Percentiles rank a stretch among this genome's conserved stretches.
phyloP scores from a whole-genome alignment of 2,113 vertebrate species.

The Clarias batrachus region DNA sequence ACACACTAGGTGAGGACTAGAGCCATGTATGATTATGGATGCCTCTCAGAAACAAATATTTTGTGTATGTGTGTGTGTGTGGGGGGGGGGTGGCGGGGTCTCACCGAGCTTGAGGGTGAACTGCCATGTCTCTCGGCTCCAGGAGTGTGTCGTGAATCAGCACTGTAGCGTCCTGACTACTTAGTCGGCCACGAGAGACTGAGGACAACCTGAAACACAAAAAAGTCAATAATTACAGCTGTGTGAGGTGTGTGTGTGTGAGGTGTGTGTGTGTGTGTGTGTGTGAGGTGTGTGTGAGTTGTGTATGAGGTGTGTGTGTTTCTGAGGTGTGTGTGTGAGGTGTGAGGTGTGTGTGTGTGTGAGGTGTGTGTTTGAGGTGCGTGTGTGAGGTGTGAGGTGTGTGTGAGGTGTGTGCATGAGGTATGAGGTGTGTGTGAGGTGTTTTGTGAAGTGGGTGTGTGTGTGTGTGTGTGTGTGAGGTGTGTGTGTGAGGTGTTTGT shows the following conservation, averaged over 20 bases:
- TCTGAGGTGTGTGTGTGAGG: too few species aligned
- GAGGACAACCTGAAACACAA: constrained; percentile 73
- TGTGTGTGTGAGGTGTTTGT: too few species aligned
- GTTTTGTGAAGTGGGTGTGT: too few species aligned
- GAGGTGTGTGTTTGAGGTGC: too few species aligned
- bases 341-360: too few species aligned
- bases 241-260: not conserved
- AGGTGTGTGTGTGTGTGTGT: not conserved
- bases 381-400: too few species aligned
- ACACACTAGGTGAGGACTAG: not conserved
- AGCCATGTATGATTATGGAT: not conserved
- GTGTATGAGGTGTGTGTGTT: not conserved
- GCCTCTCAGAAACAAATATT: too few species aligned
- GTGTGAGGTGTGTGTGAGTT: not conserved
- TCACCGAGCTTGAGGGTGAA: constrained; percentile 88
- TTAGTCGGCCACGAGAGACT: constrained; percentile 79
- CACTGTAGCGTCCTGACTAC: constrained; percentile 74
- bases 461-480: too few species aligned
- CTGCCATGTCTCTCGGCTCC: constrained; percentile 81
- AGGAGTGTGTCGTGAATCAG: constrained; percentile 72
- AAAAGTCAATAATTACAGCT: not conserved
- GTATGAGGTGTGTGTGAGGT: too few species aligned
- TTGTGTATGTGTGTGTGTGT: not conserved
- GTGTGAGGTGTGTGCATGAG: too few species aligned
- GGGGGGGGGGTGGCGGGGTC: constrained; percentile 37